A percentile compares a stretch with the other conserved stretches of the same genome.
Conservation (phyloP, 2,113 vertebrate species). For the Poicephalus meyeri region DNA sequence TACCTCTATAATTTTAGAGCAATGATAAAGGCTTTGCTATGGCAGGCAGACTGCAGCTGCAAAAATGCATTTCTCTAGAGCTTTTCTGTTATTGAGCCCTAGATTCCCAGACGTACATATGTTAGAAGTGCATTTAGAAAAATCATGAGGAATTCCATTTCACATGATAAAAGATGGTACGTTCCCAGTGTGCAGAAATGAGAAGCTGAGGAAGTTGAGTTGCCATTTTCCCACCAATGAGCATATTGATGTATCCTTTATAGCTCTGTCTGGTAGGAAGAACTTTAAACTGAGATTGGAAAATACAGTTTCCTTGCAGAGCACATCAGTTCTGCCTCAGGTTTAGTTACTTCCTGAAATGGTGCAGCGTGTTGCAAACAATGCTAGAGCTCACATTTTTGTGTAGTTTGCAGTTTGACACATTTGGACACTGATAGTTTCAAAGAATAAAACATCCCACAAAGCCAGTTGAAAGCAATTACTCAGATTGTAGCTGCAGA, state of each 20-base stretch:
- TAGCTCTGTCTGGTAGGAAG: constrained; percentile 15
- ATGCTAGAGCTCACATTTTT: background rate
- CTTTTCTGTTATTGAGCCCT: constrained; percentile 3
- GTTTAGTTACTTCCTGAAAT: background rate
- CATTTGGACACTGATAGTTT: background rate
- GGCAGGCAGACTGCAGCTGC: background rate
- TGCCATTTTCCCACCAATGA: background rate
- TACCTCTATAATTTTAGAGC: background rate
- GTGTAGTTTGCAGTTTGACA: background rate
- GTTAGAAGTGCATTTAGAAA: constrained; percentile 20
- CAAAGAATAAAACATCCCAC: background rate
- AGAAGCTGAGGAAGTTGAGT: background rate
- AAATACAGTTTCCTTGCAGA: constrained; percentile 7
- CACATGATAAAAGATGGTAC: background rate
- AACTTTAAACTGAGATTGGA: constrained; percentile 37
- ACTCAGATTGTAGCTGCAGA: background rate
- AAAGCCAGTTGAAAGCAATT: background rate
- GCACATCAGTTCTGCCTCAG: background rate
- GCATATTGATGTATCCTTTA: constrained; percentile 24
- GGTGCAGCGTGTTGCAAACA: background rate
- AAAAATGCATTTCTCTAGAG: constrained; percentile 13
- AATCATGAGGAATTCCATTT: constrained; percentile 26
- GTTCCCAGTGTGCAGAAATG: background rate
- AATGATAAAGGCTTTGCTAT: background rate
- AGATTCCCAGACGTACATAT: background rate